Evolutionary conservation across 2,888 invertebrate genomes (phyloP), one percentile per base, ranked within the genome.

Genomic region (Hirtodrosophila histrioides): DNA sequence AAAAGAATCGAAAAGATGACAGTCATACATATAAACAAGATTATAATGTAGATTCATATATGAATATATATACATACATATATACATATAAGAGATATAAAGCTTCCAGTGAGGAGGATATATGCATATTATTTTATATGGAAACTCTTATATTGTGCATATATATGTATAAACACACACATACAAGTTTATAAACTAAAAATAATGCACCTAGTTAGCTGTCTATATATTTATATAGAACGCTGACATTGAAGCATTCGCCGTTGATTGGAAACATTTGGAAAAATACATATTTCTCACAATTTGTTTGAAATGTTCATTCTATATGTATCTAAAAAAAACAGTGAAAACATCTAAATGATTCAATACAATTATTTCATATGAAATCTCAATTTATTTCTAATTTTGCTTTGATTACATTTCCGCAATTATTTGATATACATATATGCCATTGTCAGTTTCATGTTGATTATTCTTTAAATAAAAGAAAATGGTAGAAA

Each of bases 191-290:
- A 37, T 54, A 41, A 27, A 6, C 11, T 36, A 36, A 4, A 11
- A 11, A 43, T 23, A 12, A 17, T 17, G 23, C 33, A 40, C 4
- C 8, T 4, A 45, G n/a, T 8, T 0, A 12, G 29, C n/a, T 39
- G 4, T 3, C 4, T 29, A 43, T 43, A 43, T 10, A 27, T 43
- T 27, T 31, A 51, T 69, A 35, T 45, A 37, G 24, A 41, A 24
- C 27, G 33, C 51, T 75, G 72, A 65, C 75, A 75, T 72, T 75
- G 75, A 72, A 48, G 39, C 43, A 44, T 29, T 49, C 17, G 35
- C 6, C 17, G 29, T 35, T 27, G 51, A 70, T 51, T 61, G 55
- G 33, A 40, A 37, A 4, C 40, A 60, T 51, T 67, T 68, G 50
- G 49, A 23, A 53, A 31, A 36, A 12, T 31, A 29, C 10, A 48